A percentile compares a stretch with the other conserved stretches of the same genome.
phyloP scores from a whole-genome alignment of 2,113 vertebrate species.

The Cavia aperea region DNA sequence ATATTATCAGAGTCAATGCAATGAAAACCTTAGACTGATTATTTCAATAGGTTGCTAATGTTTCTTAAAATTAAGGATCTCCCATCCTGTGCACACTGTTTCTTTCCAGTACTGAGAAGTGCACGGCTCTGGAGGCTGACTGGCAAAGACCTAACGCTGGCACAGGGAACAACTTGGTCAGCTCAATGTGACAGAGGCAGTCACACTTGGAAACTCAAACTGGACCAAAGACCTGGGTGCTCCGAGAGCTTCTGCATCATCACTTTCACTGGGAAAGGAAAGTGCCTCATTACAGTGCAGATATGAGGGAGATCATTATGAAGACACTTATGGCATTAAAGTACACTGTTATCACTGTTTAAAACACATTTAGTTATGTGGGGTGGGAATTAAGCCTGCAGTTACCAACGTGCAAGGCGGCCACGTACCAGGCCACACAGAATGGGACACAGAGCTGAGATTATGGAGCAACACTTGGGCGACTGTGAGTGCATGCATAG shows the following conservation, averaged over 20 bases:
- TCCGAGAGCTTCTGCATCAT: background rate
- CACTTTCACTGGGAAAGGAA: background rate
- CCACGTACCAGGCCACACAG: background rate
- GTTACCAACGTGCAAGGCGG: background rate
- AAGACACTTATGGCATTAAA: background rate
- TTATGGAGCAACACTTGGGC: background rate
- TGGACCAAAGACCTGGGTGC: background rate
- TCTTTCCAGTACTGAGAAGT: background rate
- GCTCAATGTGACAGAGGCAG: background rate
- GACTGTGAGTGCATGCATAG: background rate
- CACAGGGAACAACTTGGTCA: background rate
- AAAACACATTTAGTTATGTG: constrained; percentile 7
- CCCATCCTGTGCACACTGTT: background rate
- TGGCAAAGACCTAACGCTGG: background rate
- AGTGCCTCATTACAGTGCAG: background rate
- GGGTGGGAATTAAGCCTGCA: background rate
- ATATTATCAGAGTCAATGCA: constrained; percentile 44
- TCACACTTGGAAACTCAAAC: background rate
- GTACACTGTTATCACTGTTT: background rate
- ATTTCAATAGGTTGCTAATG: background rate
- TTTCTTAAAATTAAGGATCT: constrained; percentile 27
- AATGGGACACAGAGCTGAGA: background rate
- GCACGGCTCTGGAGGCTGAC: background rate
- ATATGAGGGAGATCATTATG: background rate
- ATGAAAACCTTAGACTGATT: constrained; percentile 38